A percentile compares a stretch with the other conserved stretches of the same genome.
Conservation (phyloP, 2,113 vertebrate genomes). For the Excalfactoria chinensis region DNA sequence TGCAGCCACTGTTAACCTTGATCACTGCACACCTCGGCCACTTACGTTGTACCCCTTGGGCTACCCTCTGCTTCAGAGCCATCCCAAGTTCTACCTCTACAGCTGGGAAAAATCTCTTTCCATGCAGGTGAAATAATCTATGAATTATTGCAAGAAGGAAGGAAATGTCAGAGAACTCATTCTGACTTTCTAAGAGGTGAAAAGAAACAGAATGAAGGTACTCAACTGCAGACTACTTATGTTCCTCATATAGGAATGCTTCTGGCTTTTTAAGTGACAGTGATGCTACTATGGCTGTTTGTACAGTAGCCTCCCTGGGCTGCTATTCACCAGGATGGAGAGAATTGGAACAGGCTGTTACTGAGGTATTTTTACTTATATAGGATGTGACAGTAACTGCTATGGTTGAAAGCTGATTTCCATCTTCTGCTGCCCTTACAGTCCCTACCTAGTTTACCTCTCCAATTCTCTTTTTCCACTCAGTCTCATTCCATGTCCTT, state of each 20-base stretch:
- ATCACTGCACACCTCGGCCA: background rate
- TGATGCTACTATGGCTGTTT: background rate
- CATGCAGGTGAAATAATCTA: background rate
- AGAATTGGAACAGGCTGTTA: background rate
- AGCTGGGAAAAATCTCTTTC: background rate
- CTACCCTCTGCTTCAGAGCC: background rate
- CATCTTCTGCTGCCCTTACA: background rate
- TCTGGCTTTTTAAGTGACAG: background rate
- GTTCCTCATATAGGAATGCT: background rate
- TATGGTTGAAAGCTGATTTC: background rate
- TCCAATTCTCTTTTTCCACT: background rate
- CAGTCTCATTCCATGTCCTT: background rate
- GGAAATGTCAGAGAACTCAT: background rate
- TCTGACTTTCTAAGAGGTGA: background rate
- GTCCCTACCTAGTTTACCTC: background rate
- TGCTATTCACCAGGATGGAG: background rate
- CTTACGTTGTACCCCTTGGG: background rate
- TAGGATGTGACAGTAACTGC: background rate
- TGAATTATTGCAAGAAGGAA: background rate
- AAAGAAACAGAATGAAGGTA: background rate
- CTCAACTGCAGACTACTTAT: background rate
- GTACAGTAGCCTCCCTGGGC: background rate
- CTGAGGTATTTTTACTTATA: background rate
- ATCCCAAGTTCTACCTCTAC: background rate
- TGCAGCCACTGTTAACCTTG: background rate